Percentiles rank a stretch among this genome's conserved stretches.
phyloP scores from a whole-genome alignment of 2,113 vertebrate genomes.

The Grammomys surdaster region DNA sequence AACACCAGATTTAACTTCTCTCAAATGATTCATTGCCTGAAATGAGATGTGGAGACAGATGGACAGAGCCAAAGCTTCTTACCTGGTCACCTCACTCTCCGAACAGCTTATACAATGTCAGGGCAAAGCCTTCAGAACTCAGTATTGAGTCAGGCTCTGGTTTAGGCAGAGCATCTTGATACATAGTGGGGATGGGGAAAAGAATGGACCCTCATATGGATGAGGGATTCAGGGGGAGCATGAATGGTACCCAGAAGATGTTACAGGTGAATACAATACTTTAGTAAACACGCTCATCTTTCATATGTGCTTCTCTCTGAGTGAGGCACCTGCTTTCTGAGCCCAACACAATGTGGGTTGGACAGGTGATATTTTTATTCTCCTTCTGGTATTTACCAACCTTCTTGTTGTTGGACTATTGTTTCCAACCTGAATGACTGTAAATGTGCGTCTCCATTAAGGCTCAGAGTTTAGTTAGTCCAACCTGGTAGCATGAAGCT shows the following conservation, averaged over 20 bases:
- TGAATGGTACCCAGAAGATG: slow-evolving; percentile 75
- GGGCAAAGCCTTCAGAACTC: slow-evolving; percentile 22
- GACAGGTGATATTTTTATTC: not conserved
- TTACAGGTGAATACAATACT: slow-evolving; percentile 78
- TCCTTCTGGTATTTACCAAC: not conserved
- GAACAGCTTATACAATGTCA: not conserved
- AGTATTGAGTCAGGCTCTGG: not conserved
- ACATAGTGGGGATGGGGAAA: not conserved
- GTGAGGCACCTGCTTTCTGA: slow-evolving; percentile 81
- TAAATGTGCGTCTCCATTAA: not conserved
- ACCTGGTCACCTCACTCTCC: not conserved
- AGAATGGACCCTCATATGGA: slow-evolving; percentile 54
- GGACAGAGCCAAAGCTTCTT: not conserved
- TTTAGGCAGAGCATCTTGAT: not conserved
- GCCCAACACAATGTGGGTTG: not conserved
- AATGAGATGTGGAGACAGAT: not conserved
- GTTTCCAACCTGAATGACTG: not conserved
- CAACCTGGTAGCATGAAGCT: not conserved
- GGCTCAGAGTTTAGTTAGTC: not conserved
- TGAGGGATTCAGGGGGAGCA: slow-evolving; percentile 63
- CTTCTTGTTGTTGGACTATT: not conserved
- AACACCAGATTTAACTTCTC: not conserved
- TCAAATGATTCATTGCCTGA: not conserved
- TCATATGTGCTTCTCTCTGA: slow-evolving; percentile 65
- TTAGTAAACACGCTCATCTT: slow-evolving; percentile 79